Conservation (phyloP, 2,113 vertebrate species). For the Coracopsis vasa region DNA sequence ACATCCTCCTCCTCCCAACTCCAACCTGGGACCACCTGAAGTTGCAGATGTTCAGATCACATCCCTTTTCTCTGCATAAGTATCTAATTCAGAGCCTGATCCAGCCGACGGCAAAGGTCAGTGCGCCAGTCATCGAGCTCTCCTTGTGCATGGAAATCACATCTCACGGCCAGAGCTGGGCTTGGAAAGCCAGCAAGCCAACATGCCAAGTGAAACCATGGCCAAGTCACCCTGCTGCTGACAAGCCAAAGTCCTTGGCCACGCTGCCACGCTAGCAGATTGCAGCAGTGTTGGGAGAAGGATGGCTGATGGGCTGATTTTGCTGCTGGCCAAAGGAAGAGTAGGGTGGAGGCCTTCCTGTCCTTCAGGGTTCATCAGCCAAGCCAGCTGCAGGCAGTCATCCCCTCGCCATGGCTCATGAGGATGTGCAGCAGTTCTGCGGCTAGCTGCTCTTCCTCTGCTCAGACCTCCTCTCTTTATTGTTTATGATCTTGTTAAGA, state of each 20-base stretch:
- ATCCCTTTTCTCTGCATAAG: neutral
- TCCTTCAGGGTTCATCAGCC: neutral
- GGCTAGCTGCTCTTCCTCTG: neutral
- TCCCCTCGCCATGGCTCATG: rapidly evolving
- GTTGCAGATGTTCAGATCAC: neutral
- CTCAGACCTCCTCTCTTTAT: neutral
- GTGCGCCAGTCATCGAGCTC: neutral
- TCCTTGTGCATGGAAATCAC: neutral
- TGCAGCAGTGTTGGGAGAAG: neutral
- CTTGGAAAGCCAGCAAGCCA: neutral
- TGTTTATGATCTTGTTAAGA: neutral
- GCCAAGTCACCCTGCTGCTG: neutral
- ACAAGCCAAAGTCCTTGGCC: neutral
- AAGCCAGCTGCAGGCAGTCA: neutral
- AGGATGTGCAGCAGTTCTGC: neutral
- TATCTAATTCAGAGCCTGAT: neutral
- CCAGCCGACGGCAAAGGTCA: rapidly evolving
- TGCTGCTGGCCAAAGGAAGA: neutral
- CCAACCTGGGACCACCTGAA: neutral
- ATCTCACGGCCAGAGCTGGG: neutral
- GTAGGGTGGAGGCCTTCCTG: neutral
- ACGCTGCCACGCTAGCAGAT: neutral
- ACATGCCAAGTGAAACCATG: neutral
- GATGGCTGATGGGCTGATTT: neutral
- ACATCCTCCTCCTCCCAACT: neutral